These are phyloP conservation scores for Hydrolagus colliei DNA, from an alignment of 2,797 vertebrate genomes.

Conservation along the genomic window DNA sequence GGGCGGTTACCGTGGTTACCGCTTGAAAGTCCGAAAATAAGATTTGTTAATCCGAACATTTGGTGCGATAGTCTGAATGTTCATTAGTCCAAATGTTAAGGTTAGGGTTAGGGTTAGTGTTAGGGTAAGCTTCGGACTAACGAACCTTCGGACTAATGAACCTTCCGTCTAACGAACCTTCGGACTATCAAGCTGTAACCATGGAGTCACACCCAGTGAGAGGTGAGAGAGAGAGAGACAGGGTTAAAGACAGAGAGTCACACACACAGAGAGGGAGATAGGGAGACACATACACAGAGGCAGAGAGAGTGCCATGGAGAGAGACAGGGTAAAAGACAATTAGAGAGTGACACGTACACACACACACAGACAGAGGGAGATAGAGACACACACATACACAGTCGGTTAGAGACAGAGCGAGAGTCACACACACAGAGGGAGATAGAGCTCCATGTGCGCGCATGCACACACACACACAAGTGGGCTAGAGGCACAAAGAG, in stretches of 20 bases:
- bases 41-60: no score
- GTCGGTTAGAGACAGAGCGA: neutral
- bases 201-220: neutral
- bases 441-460: neutral
- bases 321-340: neutral
- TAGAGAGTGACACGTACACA: neutral
- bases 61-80: no score
- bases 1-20: no score
- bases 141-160: no score
- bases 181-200: no score
- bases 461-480: neutral
- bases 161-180: no score
- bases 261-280: neutral
- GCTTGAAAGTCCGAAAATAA: no score
- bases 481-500: neutral
- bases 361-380: neutral
- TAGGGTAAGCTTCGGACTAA: no score
- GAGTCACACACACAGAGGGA: neutral
- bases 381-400: neutral
- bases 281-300: neutral
- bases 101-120: no score
- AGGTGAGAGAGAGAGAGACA: slow-evolving; percentile 1
- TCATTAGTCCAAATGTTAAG: no score
- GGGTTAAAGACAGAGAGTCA: neutral
- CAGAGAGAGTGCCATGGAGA: neutral